These are phyloP conservation scores for Chascanopsetta lugubris DNA, from an alignment of 2,113 vertebrate genomes.

Conservation along the genomic window DNA sequence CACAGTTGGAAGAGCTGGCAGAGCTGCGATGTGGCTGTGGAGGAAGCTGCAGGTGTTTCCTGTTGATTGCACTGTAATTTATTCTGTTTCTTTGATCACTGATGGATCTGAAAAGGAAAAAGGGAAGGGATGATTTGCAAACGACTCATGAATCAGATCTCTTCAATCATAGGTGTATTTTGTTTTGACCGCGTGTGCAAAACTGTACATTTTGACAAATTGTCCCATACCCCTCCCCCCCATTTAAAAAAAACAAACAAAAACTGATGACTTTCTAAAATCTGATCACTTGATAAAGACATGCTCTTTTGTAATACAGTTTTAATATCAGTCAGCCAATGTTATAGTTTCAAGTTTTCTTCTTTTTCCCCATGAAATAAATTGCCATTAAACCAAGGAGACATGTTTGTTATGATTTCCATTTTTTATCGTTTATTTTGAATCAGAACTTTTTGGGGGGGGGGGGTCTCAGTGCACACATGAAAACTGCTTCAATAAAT, in stretches of 20 bases:
- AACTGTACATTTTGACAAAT: constrained; percentile 34
- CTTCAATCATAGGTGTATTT: constrained; percentile 39
- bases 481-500: constrained; percentile 78
- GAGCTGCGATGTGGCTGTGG: constrained; percentile 14
- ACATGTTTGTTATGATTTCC: background rate
- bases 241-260: background rate
- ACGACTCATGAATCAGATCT: constrained; percentile 25
- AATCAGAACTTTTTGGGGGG: constrained; percentile 50
- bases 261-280: constrained; percentile 46
- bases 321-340: constrained; percentile 72
- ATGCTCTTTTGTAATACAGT: constrained; percentile 72
- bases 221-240: constrained; percentile 15
- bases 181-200: constrained; percentile 39
- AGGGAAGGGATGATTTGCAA: constrained; percentile 23
- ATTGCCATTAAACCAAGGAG: constrained; percentile 49
- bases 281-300: constrained; percentile 50
- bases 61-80: constrained; percentile 79
- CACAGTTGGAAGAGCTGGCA: background rate
- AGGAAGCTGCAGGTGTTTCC: constrained; percentile 57
- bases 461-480: constrained; percentile 72
- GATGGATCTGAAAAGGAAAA: constrained; percentile 33
- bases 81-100: constrained; percentile 69
- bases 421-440: constrained; percentile 45
- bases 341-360: constrained; percentile 62
- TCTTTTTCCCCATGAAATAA: constrained; percentile 70